phyloP scores from a whole-genome alignment of 37 sponge, comb jelly and placozoan species.

The Geodia barretti region DNA sequence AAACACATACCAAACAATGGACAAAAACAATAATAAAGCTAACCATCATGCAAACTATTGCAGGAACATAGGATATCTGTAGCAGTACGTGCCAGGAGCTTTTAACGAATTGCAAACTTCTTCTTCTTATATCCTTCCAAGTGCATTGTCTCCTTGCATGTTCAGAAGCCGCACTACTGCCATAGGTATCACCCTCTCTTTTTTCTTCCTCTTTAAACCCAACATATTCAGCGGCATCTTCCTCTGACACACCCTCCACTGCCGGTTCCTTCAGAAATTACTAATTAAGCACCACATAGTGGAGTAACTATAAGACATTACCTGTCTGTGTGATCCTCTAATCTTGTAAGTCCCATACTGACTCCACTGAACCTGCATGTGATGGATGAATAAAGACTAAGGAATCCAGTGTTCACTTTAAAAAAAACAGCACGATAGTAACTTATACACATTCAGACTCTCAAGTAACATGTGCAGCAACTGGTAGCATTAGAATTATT shows the following conservation, averaged over 20 bases:
- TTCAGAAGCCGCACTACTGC: not conserved
- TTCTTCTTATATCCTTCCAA: not conserved
- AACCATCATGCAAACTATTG: not conserved
- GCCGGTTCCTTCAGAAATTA: not conserved
- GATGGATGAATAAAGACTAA: too few relatives aligned
- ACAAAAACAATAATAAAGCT: too few relatives aligned
- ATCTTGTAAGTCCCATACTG: conserved; percentile 10
- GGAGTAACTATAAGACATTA: not conserved
- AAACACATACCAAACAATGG: too few relatives aligned
- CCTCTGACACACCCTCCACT: not conserved
- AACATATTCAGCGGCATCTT: not conserved
- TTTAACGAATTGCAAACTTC: not conserved
- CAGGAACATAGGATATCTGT: not conserved
- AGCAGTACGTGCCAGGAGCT: not conserved
- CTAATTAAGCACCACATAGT: too few relatives aligned
- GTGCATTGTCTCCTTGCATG: not conserved
- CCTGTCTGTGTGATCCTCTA: not conserved
- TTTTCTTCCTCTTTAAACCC: not conserved
- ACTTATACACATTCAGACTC: too few relatives aligned
- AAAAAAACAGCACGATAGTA: too few relatives aligned
- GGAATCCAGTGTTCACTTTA: too few relatives aligned
- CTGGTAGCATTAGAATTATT: too few relatives aligned
- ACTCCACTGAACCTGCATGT: conserved; percentile 1
- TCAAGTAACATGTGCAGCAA: too few relatives aligned
- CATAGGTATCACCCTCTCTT: not conserved